Conservation (phyloP, 2,113 vertebrate genomes). For the Elaphurus davidianus region DNA sequence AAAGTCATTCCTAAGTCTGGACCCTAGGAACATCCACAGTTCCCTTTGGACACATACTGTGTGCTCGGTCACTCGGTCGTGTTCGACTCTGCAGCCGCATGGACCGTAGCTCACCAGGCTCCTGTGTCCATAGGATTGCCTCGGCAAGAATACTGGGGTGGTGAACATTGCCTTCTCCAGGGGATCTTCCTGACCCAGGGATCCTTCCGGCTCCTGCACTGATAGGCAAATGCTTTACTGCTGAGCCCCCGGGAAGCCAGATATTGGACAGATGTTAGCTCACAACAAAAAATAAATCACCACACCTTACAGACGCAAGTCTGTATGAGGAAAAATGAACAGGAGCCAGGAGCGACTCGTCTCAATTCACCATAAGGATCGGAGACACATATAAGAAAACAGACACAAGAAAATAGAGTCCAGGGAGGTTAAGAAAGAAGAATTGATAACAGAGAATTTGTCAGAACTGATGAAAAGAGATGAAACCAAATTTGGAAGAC, state of each 20-base stretch:
- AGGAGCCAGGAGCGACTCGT: not conserved
- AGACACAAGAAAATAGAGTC: not conserved
- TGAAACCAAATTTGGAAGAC: not conserved
- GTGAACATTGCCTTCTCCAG: not conserved
- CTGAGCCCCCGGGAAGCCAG: not conserved
- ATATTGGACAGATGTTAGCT: not conserved
- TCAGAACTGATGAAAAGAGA: not conserved
- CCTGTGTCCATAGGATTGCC: not conserved
- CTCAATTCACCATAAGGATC: not conserved
- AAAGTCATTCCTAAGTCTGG: not conserved
- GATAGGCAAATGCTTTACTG: not conserved
- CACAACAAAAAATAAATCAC: not conserved
- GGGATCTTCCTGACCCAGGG: not conserved
- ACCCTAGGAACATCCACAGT: not conserved
- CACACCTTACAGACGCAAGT: not conserved
- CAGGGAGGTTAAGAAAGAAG: not conserved
- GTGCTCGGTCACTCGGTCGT: accelerated
- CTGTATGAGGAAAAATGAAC: not conserved
- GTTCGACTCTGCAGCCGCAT: accelerated
- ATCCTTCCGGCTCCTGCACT: not conserved
- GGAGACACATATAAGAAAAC: not conserved
- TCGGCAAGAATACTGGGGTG: not conserved
- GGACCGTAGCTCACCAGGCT: accelerated
- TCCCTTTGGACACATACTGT: not conserved
- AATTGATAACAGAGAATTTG: not conserved